phyloP scores from a whole-genome alignment of 2,888 invertebrate species.

The Calliopum simillimum region DNA sequence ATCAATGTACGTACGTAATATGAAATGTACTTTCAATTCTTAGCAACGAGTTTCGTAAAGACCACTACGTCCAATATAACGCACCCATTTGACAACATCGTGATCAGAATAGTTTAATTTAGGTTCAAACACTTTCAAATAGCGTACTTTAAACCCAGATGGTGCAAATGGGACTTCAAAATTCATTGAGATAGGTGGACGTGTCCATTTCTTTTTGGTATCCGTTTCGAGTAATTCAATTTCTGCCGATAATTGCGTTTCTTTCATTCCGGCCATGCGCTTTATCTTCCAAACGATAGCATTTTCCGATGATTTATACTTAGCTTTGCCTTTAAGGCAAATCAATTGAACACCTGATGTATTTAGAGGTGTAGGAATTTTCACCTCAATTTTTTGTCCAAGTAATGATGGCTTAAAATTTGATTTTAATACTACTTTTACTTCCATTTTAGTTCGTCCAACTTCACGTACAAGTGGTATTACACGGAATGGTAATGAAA shows the following conservation, averaged over 20 bases:
- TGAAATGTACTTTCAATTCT: constrained; percentile 47
- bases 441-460: constrained; percentile 99
- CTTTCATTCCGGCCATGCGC: constrained; percentile 98
- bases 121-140: constrained; percentile 99
- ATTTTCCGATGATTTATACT: constrained; percentile 99
- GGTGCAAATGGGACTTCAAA: constrained; percentile 99
- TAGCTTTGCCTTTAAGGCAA: constrained; percentile 98
- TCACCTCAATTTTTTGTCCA: constrained; percentile 99
- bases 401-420: constrained; percentile 98
- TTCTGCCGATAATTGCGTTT: constrained; percentile 98
- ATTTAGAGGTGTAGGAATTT: constrained; percentile 98
- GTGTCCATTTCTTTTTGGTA: constrained; percentile 99
- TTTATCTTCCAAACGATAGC: constrained; percentile 98
- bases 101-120: constrained; percentile 99
- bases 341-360: constrained; percentile 99
- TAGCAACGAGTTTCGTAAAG: constrained; percentile 99
- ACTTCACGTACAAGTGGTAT: constrained; percentile 98
- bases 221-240: constrained; percentile 98
- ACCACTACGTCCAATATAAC: constrained; percentile 99
- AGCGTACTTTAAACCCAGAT: constrained; percentile 99
- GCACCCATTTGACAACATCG: constrained; percentile 99
- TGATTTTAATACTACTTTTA: constrained; percentile 98
- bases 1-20: constrained; percentile 38
- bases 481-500: constrained; percentile 98
- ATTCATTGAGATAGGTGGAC: constrained; percentile 99